Percentiles rank a stretch among this genome's conserved stretches.
Conservation (phyloP, 2,888 invertebrate species). For the Xylota segnis region DNA sequence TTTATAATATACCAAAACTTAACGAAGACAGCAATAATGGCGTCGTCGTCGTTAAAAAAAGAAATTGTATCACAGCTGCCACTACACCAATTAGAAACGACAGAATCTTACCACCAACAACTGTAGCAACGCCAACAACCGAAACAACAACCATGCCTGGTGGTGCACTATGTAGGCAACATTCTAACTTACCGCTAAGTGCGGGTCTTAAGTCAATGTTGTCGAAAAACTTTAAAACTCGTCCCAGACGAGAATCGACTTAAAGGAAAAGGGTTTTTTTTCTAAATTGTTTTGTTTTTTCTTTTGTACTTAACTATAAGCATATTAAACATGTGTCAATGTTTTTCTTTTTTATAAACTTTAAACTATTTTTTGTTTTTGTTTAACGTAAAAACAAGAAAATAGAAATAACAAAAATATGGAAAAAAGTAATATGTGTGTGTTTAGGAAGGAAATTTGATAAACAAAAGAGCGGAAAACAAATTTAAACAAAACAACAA, state of each 20-base stretch:
- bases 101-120: conserved; percentile 36
- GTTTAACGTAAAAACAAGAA: conserved; percentile 30
- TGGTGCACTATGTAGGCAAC: conserved; percentile 67
- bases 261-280: conserved; percentile 41
- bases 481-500: conserved; percentile 22
- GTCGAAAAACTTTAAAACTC: conserved; percentile 77
- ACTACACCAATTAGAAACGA: conserved; percentile 61
- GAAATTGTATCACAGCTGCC: conserved; percentile 67
- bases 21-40: conserved; percentile 56
- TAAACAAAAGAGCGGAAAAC: conserved; percentile 18
- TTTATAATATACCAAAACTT: conserved; percentile 50
- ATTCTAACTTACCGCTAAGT: conserved; percentile 77
- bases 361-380: conserved; percentile 14
- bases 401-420: conserved; percentile 26
- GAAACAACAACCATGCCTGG: conserved; percentile 53
- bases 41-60: conserved; percentile 33
- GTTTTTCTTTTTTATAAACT: conserved; percentile 33
- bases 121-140: conserved; percentile 13
- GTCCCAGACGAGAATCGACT: conserved; percentile 78
- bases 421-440: conserved; percentile 69
- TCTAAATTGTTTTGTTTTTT: background rate
- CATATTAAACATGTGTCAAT: conserved; percentile 64
- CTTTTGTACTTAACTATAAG: conserved; percentile 50
- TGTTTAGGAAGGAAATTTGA: conserved; percentile 56
- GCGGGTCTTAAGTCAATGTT: conserved; percentile 77